A percentile compares a stretch with the other conserved stretches of the same genome.
Conservation (phyloP, 2,888 invertebrate species). For the Tridacna crocea region DNA sequence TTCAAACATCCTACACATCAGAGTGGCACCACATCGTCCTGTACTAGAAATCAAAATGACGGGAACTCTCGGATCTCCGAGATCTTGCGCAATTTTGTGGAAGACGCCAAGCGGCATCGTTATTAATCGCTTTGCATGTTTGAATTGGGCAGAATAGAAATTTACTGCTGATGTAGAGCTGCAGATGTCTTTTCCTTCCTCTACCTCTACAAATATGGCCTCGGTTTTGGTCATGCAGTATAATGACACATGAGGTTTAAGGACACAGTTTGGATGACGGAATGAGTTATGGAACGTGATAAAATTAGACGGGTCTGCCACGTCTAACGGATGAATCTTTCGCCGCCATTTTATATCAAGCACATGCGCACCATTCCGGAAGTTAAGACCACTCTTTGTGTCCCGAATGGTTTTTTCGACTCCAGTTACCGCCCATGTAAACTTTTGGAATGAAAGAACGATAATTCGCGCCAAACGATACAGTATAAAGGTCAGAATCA, state of each 20-base stretch:
- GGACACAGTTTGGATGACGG: constrained; percentile 77
- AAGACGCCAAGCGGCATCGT: constrained; percentile 80
- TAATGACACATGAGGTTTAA: constrained; percentile 75
- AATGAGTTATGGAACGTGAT: constrained; percentile 77
- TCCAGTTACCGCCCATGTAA: constrained; percentile 79
- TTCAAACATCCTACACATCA: constrained; percentile 75
- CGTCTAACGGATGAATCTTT: constrained; percentile 71
- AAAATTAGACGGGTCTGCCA: constrained; percentile 76
- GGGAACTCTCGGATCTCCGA: constrained; percentile 77
- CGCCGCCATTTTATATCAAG: constrained; percentile 77
- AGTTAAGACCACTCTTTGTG: constrained; percentile 74
- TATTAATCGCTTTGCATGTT: constrained; percentile 73
- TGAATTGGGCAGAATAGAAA: constrained; percentile 76
- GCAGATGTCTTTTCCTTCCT: constrained; percentile 70
- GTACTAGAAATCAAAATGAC: constrained; percentile 76
- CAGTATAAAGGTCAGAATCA: constrained; percentile 72
- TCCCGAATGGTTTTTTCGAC: constrained; percentile 76
- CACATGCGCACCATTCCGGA: constrained; percentile 79
- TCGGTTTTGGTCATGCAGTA: constrained; percentile 77
- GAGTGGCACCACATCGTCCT: constrained; percentile 76
- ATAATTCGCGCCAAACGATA: constrained; percentile 72
- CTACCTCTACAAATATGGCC: constrained; percentile 77
- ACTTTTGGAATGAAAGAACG: constrained; percentile 76
- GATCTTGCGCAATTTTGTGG: constrained; percentile 78
- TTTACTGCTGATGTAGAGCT: constrained; percentile 57